phyloP scores from a whole-genome alignment of 1,140 invertebrate genomes.

The Paraescarpia echinospica region DNA sequence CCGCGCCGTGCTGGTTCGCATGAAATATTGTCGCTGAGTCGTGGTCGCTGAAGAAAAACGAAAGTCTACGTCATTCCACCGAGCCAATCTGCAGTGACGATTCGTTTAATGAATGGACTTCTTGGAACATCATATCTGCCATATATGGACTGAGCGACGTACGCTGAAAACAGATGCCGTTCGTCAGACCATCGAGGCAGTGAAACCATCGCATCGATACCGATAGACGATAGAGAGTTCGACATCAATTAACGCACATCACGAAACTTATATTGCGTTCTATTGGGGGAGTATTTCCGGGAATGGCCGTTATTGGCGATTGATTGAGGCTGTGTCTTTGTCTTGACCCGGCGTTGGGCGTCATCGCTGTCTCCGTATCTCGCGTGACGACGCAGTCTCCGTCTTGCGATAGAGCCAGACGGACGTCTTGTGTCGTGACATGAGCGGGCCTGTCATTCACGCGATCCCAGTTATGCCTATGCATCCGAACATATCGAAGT shows the following conservation, averaged over 20 bases:
- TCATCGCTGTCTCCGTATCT: background rate
- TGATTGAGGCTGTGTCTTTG: background rate
- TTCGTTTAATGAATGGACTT: slow-evolving; percentile 83
- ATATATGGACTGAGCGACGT: background rate
- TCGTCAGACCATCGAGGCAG: background rate
- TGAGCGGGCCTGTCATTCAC: background rate
- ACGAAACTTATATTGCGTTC: background rate
- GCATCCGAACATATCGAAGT: slow-evolving; percentile 4
- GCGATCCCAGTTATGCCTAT: background rate
- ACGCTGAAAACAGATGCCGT: background rate
- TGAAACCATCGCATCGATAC: background rate
- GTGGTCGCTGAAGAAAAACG: background rate
- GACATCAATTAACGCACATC: background rate
- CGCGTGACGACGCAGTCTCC: background rate
- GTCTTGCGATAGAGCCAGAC: background rate
- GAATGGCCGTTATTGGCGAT: background rate
- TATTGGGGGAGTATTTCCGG: background rate
- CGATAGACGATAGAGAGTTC: background rate
- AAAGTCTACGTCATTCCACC: slow-evolving; percentile 28
- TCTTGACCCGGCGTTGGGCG: background rate
- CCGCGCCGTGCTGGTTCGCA: background rate
- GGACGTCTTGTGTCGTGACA: background rate
- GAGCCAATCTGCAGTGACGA: slow-evolving; percentile 60
- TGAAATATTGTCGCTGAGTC: background rate
- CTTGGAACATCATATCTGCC: background rate